These are phyloP conservation scores for Emydoidea blandingii DNA, from an alignment of 2,797 vertebrate genomes.

Conservation along the genomic window DNA sequence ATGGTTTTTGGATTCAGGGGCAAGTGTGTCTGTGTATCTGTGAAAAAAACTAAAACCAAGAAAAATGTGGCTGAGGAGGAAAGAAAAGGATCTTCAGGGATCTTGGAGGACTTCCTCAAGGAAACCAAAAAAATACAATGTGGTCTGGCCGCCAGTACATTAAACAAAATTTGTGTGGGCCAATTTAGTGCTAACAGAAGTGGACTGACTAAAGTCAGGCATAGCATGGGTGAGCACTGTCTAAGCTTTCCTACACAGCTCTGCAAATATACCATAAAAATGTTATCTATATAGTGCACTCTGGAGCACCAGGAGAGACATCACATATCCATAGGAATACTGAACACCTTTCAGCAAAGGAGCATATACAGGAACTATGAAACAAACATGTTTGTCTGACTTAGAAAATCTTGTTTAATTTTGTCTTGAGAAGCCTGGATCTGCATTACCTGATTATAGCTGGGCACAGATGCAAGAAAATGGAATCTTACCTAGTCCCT, in stretches of 20 bases:
- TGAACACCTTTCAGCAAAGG: constrained; percentile 73
- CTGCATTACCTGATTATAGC: constrained; percentile 8
- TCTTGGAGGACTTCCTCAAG: constrained; percentile 21
- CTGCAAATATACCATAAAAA: constrained; percentile 57
- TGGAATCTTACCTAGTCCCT: not conserved
- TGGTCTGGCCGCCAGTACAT: constrained; percentile 55
- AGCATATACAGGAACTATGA: constrained; percentile 70
- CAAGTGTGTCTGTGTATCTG: not conserved
- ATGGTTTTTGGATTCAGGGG: constrained; percentile 9
- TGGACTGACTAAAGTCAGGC: constrained; percentile 42
- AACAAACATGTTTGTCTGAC: constrained; percentile 73
- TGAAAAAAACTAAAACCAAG: not conserved
- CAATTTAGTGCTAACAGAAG: constrained; percentile 47
- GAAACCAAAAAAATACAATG: constrained; percentile 59
- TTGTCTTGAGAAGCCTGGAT: constrained; percentile 51
- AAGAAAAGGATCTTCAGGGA: not conserved
- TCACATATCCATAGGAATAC: constrained; percentile 76
- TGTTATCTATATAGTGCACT: constrained; percentile 77
- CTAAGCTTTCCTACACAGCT: not conserved
- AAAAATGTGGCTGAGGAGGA: not conserved
- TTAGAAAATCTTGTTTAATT: constrained; percentile 69
- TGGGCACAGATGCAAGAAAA: not conserved
- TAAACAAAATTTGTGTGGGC: constrained; percentile 29
- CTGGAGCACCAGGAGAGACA: constrained; percentile 69
- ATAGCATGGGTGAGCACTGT: not conserved